Base-by-base conservation (phyloP, 2,888 invertebrate genomes). In the Myathropa florea region DNA sequence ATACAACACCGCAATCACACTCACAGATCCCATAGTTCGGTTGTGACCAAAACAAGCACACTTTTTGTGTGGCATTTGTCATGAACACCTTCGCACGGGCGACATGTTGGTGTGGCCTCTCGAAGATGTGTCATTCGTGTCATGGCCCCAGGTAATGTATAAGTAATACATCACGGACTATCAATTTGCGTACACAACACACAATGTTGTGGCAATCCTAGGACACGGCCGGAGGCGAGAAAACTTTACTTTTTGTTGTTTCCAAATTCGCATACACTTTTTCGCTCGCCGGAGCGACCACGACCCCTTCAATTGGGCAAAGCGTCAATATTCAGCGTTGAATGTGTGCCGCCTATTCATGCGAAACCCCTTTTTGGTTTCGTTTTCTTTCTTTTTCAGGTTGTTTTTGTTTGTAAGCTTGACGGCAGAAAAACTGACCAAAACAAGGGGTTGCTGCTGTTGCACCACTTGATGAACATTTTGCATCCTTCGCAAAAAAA, bases 121-220 rank as follows among this genome's bases (percentile, higher is more conserved):
- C 64, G 64, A 53, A 64, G 80, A 60, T 75, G 53, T 72, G 53
- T 33, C 68, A 59, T 70, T 39, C 28, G 59, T 65, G 30, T 63
- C 21, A 57, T 63, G 26, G 28, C 33, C 84, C 84, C 9, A 71
- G 84, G 84, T 72, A 68, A 71, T 72, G 67, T 67, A 76, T 67
- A 85, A 85, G 71, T 77, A 63, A 85, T 81, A 61, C 85, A 78
- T 82, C 71, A 82, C 67, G 86, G 78, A 70, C 71, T 83, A 78
- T 70, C 86, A 86, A 86, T 86, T 86, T 86, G 86, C 86, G 78
- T 85, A 82, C 12, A 72, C 30, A 53, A 59, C 53, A 23, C 46
- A 67, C 26, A 53, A 78, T 78, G 63, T 72, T 57, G 79, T 71
- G 61, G 61, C 67, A 85, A 84, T 84, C 75, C 67, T 65, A 79